A percentile compares a stretch with the other conserved stretches of the same genome.
phyloP scores from a whole-genome alignment of 2,113 vertebrate genomes.

The Leucosticte australis region DNA sequence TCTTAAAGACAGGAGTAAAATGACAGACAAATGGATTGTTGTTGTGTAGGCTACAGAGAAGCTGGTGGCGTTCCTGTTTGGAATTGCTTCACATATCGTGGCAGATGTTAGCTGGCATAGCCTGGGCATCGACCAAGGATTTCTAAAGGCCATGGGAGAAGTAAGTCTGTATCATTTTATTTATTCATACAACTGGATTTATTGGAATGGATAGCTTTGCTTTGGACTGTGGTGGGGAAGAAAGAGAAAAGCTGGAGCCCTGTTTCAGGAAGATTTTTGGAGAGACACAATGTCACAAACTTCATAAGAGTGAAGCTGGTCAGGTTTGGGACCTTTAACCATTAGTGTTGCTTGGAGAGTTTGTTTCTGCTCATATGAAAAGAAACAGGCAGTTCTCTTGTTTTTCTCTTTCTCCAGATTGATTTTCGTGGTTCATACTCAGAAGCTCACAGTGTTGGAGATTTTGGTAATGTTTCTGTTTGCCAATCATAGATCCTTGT shows the following conservation, averaged over 20 bases:
- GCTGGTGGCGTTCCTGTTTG: constrained; percentile 80
- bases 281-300: background rate
- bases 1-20: background rate
- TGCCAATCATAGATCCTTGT: background rate
- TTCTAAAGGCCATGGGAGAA: constrained; percentile 75
- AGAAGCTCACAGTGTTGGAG: constrained; percentile 72
- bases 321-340: background rate
- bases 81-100: constrained; percentile 78
- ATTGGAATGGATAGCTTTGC: background rate
- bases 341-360: background rate
- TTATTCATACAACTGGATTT: background rate
- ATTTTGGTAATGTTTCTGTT: constrained; percentile 74
- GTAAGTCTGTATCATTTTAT: constrained; percentile 63
- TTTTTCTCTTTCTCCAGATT: constrained; percentile 63
- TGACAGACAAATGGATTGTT: background rate
- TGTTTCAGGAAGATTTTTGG: background rate
- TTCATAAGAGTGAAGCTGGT: accelerated
- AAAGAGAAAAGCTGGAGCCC: background rate
- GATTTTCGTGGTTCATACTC: constrained; percentile 77
- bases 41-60: constrained; percentile 75
- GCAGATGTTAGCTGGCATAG: constrained; percentile 82
- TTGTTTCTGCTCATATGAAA: background rate
- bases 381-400: background rate
- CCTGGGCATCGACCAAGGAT: constrained; percentile 77
- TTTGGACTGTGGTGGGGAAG: background rate